Percentiles rank a stretch among this genome's conserved stretches.
These are phyloP conservation scores for Epicampocera succincta DNA, from an alignment of 2,888 invertebrate species.

Conservation along the genomic window DNA sequence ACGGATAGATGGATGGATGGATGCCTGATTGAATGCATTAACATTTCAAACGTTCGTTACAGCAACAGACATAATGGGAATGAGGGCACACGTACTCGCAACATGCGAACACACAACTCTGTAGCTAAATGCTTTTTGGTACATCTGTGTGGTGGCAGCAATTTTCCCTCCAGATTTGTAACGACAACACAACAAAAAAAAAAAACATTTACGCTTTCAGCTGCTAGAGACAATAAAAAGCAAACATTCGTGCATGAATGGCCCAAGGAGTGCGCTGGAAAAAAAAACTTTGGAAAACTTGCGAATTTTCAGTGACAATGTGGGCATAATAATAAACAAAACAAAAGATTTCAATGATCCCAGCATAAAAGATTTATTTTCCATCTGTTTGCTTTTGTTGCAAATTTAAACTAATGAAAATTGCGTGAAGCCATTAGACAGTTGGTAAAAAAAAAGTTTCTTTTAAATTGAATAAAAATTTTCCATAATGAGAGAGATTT, in stretches of 20 bases:
- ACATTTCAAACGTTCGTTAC: slow-evolving; percentile 10
- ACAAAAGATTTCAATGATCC: slow-evolving; percentile 53
- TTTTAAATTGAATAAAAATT: slow-evolving; percentile 55
- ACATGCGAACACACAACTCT: not conserved
- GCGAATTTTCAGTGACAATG: slow-evolving; percentile 44
- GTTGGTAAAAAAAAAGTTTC: slow-evolving; percentile 24
- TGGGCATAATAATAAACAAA: slow-evolving; percentile 41
- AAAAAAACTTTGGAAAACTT: not conserved
- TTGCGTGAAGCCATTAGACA: slow-evolving; percentile 57
- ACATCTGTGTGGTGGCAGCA: slow-evolving; percentile 42
- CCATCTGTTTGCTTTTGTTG: slow-evolving; percentile 3
- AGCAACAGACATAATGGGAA: slow-evolving; percentile 52
- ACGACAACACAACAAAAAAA: slow-evolving; percentile 10
- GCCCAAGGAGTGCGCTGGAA: not conserved
- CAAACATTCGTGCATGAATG: slow-evolving; percentile 1
- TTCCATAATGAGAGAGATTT: slow-evolving; percentile 46
- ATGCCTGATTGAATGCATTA: slow-evolving; percentile 36
- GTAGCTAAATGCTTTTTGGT: not conserved
- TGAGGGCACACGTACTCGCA: slow-evolving; percentile 55
- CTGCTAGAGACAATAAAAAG: slow-evolving; percentile 20
- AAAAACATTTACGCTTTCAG: not conserved
- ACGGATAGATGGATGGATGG: slow-evolving; percentile 35
- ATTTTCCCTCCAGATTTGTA: slow-evolving; percentile 52
- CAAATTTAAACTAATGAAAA: slow-evolving; percentile 59
- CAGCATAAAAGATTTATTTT: slow-evolving; percentile 29